Conservation (phyloP, 2,888 invertebrate species). For the Fabriciana adippe region DNA sequence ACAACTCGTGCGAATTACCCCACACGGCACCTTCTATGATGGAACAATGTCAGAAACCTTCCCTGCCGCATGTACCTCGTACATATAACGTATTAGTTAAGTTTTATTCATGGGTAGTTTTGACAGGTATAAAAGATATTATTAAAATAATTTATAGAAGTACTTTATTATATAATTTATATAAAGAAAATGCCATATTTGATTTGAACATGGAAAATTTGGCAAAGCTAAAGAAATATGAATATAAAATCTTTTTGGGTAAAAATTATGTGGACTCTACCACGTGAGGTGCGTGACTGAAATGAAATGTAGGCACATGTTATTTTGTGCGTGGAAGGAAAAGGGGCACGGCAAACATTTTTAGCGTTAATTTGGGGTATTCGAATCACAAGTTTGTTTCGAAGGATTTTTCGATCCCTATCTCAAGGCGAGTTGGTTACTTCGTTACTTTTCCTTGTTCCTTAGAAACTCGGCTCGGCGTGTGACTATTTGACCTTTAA, state of each 20-base stretch:
- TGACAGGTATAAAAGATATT: no score
- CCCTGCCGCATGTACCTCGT: no score
- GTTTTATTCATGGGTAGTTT: no score
- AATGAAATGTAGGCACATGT: slow-evolving; percentile 19
- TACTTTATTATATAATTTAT: no score
- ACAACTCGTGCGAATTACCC: no score
- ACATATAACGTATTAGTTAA: no score
- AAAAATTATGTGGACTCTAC: slow-evolving; percentile 16
- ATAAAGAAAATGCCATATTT: neutral
- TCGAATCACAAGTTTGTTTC: slow-evolving; percentile 7
- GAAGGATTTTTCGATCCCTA: slow-evolving; percentile 15
- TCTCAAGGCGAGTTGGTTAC: slow-evolving; percentile 23
- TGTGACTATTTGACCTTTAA: slow-evolving; percentile 18
- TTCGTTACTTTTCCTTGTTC: slow-evolving; percentile 30
- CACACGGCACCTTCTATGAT: no score
- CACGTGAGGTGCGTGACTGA: slow-evolving; percentile 26
- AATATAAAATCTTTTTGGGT: slow-evolving; percentile 1
- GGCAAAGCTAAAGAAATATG: neutral
- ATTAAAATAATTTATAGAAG: no score
- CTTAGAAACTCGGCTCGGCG: slow-evolving; percentile 11
- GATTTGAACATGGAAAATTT: neutral
- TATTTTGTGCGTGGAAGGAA: slow-evolving; percentile 12
- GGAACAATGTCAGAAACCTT: no score
- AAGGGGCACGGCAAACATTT: slow-evolving; percentile 13
- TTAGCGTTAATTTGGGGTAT: slow-evolving; percentile 14